phyloP scores from a whole-genome alignment of 2,113 vertebrate species.

The Zingel zingel region DNA sequence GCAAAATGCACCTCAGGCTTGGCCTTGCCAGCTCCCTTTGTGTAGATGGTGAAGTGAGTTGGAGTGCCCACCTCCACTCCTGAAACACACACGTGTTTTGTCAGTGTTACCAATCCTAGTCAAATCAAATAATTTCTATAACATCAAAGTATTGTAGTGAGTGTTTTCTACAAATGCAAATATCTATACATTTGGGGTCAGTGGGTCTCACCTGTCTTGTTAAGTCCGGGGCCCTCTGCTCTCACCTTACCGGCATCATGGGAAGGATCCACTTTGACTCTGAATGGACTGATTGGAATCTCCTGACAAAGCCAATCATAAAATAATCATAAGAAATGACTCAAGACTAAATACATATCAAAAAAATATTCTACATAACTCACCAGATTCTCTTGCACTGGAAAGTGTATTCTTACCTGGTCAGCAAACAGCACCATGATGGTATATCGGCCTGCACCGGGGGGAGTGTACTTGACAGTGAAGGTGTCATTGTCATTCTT shows the following conservation, averaged over 20 bases:
- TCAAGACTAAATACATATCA: not conserved
- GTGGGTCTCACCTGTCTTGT: constrained; percentile 87
- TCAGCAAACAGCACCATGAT: constrained; percentile 98
- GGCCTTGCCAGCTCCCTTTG: constrained; percentile 94
- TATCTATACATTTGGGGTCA: not conserved
- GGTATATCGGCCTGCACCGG: constrained; percentile 90
- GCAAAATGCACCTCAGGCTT: constrained; percentile 91
- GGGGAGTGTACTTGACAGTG: constrained; percentile 95
- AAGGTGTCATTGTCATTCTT: constrained; percentile 99
- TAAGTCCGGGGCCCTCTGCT: constrained; percentile 94
- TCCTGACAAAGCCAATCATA: constrained; percentile 82
- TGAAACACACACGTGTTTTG: constrained; percentile 65
- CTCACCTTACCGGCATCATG: constrained; percentile 93
- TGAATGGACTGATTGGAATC: constrained; percentile 93
- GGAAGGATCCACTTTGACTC: constrained; percentile 94
- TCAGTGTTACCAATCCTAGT: constrained; percentile 20
- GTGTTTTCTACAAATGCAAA: constrained; percentile 13
- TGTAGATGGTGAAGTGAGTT: constrained; percentile 95
- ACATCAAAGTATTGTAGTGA: not conserved
- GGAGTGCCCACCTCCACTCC: constrained; percentile 94
- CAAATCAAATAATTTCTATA: constrained; percentile 17
- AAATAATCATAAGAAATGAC: not conserved
- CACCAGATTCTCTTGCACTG: not conserved
- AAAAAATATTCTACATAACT: not conserved
- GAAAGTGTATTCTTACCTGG: constrained; percentile 83